phyloP scores from a whole-genome alignment of 2,888 invertebrate genomes.

The Piscicola geometra region DNA sequence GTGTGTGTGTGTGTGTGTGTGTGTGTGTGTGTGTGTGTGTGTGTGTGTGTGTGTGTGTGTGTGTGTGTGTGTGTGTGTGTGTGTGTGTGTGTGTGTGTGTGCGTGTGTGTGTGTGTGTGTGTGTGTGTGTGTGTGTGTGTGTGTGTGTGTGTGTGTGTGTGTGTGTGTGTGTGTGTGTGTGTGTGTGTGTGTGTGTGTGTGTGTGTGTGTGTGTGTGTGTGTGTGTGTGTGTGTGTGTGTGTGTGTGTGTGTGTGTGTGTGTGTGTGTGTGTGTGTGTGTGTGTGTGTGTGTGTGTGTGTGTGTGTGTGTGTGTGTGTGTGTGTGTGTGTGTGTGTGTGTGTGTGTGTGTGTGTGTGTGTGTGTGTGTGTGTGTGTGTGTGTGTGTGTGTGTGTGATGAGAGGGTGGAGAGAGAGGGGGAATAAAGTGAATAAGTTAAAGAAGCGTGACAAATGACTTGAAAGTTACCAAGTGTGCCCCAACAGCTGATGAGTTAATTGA shows the following conservation, averaged over 20 bases:
- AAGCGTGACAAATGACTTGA: too few relatives aligned
- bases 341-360: slow-evolving; percentile 1
- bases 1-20: too few relatives aligned
- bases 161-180: slow-evolving; percentile 27
- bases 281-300: slow-evolving; percentile 25
- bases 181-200: slow-evolving; percentile 10
- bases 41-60: too few relatives aligned
- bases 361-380: slow-evolving; percentile 15
- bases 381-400: not conserved
- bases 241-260: slow-evolving; percentile 1
- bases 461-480: too few relatives aligned
- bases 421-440: not conserved
- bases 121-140: slow-evolving; percentile 26
- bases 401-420: not conserved
- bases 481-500: too few relatives aligned
- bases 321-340: slow-evolving; percentile 15
- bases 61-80: too few relatives aligned
- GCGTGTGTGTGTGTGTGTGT: slow-evolving; percentile 24
- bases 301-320: slow-evolving; percentile 12
- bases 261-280: not conserved
- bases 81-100: too few relatives aligned
- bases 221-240: not conserved
- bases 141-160: slow-evolving; percentile 31
- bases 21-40: too few relatives aligned
- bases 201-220: slow-evolving; percentile 18